Percentiles rank a stretch among this genome's conserved stretches.
Conservation (phyloP, 1,140 invertebrate genomes). For the Steinernema khuongi region DNA sequence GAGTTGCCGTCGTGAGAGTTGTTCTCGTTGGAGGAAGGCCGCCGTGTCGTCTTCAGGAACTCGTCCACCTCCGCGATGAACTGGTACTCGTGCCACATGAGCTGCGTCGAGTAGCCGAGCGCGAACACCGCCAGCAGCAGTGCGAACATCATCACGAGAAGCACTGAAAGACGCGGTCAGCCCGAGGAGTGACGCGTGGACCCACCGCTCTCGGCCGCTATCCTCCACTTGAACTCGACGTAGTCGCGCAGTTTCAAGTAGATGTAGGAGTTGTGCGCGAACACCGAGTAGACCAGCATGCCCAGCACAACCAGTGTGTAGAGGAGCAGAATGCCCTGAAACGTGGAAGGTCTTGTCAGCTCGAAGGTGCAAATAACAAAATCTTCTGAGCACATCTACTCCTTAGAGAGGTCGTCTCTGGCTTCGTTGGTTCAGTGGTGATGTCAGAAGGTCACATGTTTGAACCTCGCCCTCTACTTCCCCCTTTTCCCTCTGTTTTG, state of each 20-base stretch:
- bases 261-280: slow-evolving; percentile 18
- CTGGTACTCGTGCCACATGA: slow-evolving; percentile 43
- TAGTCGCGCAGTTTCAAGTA: slow-evolving; percentile 21
- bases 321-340: slow-evolving; percentile 38
- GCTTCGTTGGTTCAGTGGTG: too few species aligned
- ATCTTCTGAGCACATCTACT: not conserved
- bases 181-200: not conserved
- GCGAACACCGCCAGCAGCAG: slow-evolving; percentile 36
- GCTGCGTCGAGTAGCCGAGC: slow-evolving; percentile 30
- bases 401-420: too few species aligned
- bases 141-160: slow-evolving; percentile 33
- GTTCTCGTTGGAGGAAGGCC: slow-evolving; percentile 38
- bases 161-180: slow-evolving; percentile 32
- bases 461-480: too few species aligned
- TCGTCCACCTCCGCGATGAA: slow-evolving; percentile 47
- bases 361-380: not conserved
- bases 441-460: too few species aligned
- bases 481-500: too few species aligned
- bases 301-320: slow-evolving; percentile 38
- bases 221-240: slow-evolving; percentile 18
- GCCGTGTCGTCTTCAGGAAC: slow-evolving; percentile 42
- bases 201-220: not conserved
- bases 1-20: slow-evolving; percentile 36
- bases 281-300: slow-evolving; percentile 22
- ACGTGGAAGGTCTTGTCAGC: not conserved